Base-by-base conservation (phyloP, 2,888 invertebrate species). In the Pheosia gnoma region DNA sequence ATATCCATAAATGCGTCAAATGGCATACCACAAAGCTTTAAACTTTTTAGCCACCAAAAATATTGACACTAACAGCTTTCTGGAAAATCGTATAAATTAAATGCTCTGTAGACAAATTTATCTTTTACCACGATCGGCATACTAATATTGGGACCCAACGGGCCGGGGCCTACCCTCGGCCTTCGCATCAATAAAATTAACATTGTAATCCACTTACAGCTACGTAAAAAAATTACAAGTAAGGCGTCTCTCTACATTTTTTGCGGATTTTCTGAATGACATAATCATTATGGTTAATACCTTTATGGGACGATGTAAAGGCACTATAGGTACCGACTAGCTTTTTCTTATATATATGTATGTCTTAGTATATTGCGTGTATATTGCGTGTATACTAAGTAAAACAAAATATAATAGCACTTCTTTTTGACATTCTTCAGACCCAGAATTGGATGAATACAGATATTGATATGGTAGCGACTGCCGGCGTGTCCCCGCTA, bases 181-280 rank as follows among this genome's bases (percentile, higher is more conserved):
- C 82, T 85, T 79, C 79, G 87, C 91, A 90, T 91, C 91, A 90
- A 91, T 92, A 89, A 93, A 93, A 93, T 93, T 92, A 92, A 91
- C 91, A 92, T 92, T 88, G 88, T 93, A 90, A 92, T 92, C 91
- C 88, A 91, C 89, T 92, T 91, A 90, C 81, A 85, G 84, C 84
- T 81, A 80, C 80, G 54, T 10, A 77, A 82, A 87, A 82, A 91
- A 88, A 88, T 86, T 87, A 86, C 86, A 85, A 83, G 84, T 77
- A 82, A 87, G 84, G 81, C 83, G 82, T 63, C 63, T 57, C 61
- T 60, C 59, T 63, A 63, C 47, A 63, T 66, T 71, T 70, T 71
- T 67, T 84, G 80, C 74, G 73, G 76, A 65, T 80, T 83, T 79
- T 73, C 70, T 62, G 69, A 71, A 70, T 68, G 68, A 75, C 72